Evolutionary conservation across 2,113 vertebrate species (phyloP), one percentile per base, ranked within the genome.

Genomic region (Myanophis thanlyinensis): DNA sequence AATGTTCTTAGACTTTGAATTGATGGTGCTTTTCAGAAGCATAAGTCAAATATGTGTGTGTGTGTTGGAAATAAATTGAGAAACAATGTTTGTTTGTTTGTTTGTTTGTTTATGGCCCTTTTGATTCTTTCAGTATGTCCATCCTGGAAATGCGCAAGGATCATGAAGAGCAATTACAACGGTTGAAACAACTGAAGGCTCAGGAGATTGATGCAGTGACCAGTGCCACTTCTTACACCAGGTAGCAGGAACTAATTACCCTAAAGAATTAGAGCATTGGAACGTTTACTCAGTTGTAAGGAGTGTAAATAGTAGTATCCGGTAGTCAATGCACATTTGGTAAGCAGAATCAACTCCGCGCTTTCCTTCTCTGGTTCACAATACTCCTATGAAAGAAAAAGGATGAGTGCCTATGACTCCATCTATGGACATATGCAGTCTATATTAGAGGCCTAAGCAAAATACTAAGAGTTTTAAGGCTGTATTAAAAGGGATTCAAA

Each of bases 191-290:
- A 87, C 95, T 99, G 88, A 99, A 99, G 94, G 98, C 99, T 0
- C 98, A 98, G 52, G 99, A 99, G 97, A 98, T 99, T 0, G 98
- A 99, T 1, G 99, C 98, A 0, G 98, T 99, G 84, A 99, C 98
- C 93, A 99, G 98, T 0, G 98, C 99, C 89, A 98, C 98, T 2
- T 98, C 98, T 3, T 98, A 99, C 93, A 98, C 98, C 0, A 96
- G 98, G 98, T 98, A 91, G 0, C 0, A 0, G 1, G 0, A 0
- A 1, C 20, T 0, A 0, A 13, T 62, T 22, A 5, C 3, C 18
- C 85, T 51, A 51, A n/a, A 53, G 85, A n/a, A 87, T n/a, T 48
- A 51, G 47, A 7, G 27, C 5, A 30, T 27, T 51, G 47, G 85
- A 15, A 48, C 1, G 3, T 80, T 11, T 27, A 47, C 8, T 25